Base-by-base conservation (phyloP, 2,888 invertebrate genomes). In the Rhamnusium bicolor region DNA sequence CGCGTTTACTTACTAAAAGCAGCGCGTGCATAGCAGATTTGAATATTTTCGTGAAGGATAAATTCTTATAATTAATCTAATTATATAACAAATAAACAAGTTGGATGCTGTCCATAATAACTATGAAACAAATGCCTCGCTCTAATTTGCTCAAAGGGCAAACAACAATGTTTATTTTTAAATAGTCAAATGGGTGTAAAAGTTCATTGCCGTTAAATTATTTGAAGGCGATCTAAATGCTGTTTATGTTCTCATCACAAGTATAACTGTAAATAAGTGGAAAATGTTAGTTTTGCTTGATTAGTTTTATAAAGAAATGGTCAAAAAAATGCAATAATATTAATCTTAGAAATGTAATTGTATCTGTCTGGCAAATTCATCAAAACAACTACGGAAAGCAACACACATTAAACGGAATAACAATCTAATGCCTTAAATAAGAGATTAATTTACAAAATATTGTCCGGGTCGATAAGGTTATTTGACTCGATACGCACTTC, bases 31-130 rank as follows among this genome's bases (percentile, higher is more conserved):
- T 47, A 21, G 47, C 27, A 32, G 29, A 58, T 47, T 32, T 18
- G 16, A 51, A 65, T 65, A 65, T 32, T 27, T 19, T 27, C 65
- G 32, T 29, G 19, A 65, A 65, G 32, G 65, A 65, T 65, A 18
- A 18, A 14, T 65, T 27, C 51, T 65, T 24, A 65, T 65, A 65
- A 65, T 65, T 53, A 32, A 53, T 53, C 65, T 32, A 49, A 65
- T 65, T 65, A 49, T 65, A 53, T 32, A 32, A 27, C 63, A 49
- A 63, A 51, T 49, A 63, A 21, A 49, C 58, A 27, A 19, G 5
- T 49, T 49, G 62, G 62, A 21, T 53, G 53, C 1, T 12, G 40
- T 18, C 51, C 49, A 49, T 18, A 29, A 27, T 29, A 27, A 19
- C 63, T 6, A n/a, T 27, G 16, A 32, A 27, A 49, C 16, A 53